Percentiles rank a stretch among this genome's conserved stretches.
phyloP scores from a whole-genome alignment of 2,888 invertebrate species.

The Gryllus longicercus region DNA sequence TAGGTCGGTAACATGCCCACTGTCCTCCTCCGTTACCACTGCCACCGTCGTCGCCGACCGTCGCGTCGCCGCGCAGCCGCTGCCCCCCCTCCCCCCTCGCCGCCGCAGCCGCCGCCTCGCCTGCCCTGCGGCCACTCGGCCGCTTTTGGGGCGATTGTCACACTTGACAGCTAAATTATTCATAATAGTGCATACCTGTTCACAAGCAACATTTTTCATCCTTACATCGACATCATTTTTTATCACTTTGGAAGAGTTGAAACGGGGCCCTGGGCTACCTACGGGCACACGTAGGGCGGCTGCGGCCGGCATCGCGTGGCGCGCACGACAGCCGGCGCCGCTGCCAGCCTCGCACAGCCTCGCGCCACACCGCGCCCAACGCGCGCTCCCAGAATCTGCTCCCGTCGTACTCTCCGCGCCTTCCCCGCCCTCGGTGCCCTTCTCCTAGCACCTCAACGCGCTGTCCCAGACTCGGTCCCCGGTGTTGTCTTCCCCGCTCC shows the following conservation, averaged over 20 bases:
- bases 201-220: slow-evolving; percentile 11
- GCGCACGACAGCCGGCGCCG: neutral
- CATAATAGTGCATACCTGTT: slow-evolving; percentile 11
- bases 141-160: slow-evolving; percentile 17
- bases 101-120: neutral
- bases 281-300: slow-evolving; percentile 17
- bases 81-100: neutral
- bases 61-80: slow-evolving; percentile 6
- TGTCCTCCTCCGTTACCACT: neutral
- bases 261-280: slow-evolving; percentile 5
- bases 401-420: too few relatives aligned
- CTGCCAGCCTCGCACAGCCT: too few relatives aligned
- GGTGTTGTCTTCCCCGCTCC: too few relatives aligned
- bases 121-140: neutral
- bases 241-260: slow-evolving; percentile 17
- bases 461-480: too few relatives aligned
- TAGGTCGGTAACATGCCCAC: too few relatives aligned
- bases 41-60: neutral
- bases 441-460: too few relatives aligned
- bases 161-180: slow-evolving; percentile 17
- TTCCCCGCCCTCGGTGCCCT: too few relatives aligned
- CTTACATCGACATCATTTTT: slow-evolving; percentile 17
- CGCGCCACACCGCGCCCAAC: too few relatives aligned
- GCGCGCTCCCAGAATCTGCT: too few relatives aligned
- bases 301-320: neutral